Evolutionary conservation across 2,888 invertebrate genomes (phyloP).

Genomic region (Drosophila cracens): DNA sequence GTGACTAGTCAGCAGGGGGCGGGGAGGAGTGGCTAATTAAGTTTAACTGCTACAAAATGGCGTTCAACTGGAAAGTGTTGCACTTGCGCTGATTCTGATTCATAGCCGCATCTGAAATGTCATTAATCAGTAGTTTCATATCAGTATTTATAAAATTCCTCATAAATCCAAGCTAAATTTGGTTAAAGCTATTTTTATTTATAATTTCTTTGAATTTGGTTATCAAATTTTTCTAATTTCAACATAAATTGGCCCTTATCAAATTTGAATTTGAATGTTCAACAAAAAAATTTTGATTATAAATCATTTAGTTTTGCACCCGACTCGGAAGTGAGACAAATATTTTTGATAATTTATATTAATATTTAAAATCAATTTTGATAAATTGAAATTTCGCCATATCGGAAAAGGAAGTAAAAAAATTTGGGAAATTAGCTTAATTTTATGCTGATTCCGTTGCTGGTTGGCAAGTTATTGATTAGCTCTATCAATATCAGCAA

Average conservation of each 20-base stretch:
- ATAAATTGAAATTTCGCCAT: neutral
- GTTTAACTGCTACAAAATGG: conserved; percentile 41
- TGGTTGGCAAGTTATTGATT: neutral
- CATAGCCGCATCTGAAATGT: conserved; percentile 13
- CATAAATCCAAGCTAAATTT: neutral
- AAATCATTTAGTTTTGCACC: conserved; percentile 12
- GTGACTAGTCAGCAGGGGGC: neutral
- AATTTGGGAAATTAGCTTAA: neutral
- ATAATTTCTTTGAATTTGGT: conserved; percentile 1
- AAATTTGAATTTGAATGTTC: neutral
- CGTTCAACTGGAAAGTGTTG: conserved; percentile 16
- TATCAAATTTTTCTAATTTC: neutral
- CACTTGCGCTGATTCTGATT: conserved; percentile 24
- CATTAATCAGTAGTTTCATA: conserved; percentile 10
- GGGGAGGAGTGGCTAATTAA: neutral
- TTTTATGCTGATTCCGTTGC: neutral
- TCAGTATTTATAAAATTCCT: neutral
- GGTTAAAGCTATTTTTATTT: neutral
- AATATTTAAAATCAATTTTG: neutral
- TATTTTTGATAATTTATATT: neutral
- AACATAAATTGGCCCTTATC: conserved; percentile 10
- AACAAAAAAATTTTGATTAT: conserved; percentile 13
- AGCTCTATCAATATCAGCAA: neutral
- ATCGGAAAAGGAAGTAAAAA: conserved; percentile 26
- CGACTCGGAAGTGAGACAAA: conserved; percentile 24